These are phyloP conservation scores for Geophilus truncorum DNA, from an alignment of 2,888 invertebrate genomes.

Conservation along the genomic window DNA sequence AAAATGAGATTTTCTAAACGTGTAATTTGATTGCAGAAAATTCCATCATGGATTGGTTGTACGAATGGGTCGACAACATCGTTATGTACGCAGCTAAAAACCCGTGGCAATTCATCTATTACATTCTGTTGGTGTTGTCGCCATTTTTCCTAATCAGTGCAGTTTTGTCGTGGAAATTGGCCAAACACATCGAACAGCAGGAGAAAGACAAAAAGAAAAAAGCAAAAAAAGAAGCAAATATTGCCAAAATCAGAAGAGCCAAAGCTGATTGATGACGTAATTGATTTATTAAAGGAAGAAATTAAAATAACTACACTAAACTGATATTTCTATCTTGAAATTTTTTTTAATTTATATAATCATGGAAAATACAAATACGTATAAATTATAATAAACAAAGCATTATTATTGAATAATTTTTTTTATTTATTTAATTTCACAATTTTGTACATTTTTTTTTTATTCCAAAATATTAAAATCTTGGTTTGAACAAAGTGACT, in stretches of 20 bases:
- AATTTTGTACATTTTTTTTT: neutral
- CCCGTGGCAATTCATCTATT: conserved; percentile 52
- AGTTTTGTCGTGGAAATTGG: conserved; percentile 53
- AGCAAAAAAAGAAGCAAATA: conserved; percentile 49
- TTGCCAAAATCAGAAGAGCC: conserved; percentile 41
- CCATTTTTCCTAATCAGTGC: conserved; percentile 54
- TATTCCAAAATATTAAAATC: neutral
- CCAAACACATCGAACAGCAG: conserved; percentile 53
- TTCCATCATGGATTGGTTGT: neutral
- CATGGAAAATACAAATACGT: neutral
- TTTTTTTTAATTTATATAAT: neutral
- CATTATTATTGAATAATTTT: neutral
- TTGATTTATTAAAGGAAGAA: neutral
- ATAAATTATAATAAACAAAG: no score
- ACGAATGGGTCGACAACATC: conserved; percentile 43
- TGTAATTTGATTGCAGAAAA: neutral
- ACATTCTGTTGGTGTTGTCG: conserved; percentile 52
- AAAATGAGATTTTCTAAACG: neutral
- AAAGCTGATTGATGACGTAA: conserved; percentile 34
- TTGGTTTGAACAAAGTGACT: neutral
- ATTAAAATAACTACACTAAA: neutral
- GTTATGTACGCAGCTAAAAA: conserved; percentile 45
- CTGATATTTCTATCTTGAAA: neutral
- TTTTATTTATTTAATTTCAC: neutral
- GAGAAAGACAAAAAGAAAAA: conserved; percentile 52